These are phyloP conservation scores for Drosophila austrosaltans DNA, from an alignment of 2,888 invertebrate species.

Conservation along the genomic window DNA sequence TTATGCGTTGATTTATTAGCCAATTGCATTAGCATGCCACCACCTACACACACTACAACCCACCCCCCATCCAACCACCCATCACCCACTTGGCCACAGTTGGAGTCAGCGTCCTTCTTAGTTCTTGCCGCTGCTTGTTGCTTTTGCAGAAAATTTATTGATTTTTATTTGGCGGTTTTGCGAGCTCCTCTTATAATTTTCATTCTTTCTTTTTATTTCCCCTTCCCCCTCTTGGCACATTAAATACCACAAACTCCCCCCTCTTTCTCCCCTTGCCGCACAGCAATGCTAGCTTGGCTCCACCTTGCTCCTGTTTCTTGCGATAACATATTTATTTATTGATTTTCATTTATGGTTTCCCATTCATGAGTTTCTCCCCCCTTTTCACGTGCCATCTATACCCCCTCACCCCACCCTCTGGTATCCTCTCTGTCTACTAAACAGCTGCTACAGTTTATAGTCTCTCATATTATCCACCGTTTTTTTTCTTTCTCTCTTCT, in stretches of 20 bases:
- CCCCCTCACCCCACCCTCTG: too few relatives aligned
- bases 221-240: not conserved
- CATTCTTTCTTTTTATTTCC: not conserved
- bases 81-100: not conserved
- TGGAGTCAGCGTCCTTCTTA: too few relatives aligned
- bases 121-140: conserved; percentile 9
- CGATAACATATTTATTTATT: conserved; percentile 73
- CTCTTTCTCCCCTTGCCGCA: not conserved
- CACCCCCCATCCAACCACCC: not conserved
- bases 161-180: conserved; percentile 54
- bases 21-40: conserved; percentile 68
- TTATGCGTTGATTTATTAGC: conserved; percentile 66
- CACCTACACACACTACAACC: conserved; percentile 10
- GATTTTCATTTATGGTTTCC: conserved; percentile 72
- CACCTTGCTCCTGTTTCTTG: conserved; percentile 30
- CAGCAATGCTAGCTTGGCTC: too few relatives aligned
- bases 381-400: not conserved
- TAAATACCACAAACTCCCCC: not conserved
- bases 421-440: conserved; percentile 45
- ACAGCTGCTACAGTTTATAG: conserved; percentile 69
- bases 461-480: not conserved
- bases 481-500: not conserved
- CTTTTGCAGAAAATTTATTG: conserved; percentile 53
- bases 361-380: conserved; percentile 39
- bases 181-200: conserved; percentile 35